Evolutionary conservation across 2,797 vertebrate species (phyloP).

Genomic region (Trematomus bernacchii): DNA sequence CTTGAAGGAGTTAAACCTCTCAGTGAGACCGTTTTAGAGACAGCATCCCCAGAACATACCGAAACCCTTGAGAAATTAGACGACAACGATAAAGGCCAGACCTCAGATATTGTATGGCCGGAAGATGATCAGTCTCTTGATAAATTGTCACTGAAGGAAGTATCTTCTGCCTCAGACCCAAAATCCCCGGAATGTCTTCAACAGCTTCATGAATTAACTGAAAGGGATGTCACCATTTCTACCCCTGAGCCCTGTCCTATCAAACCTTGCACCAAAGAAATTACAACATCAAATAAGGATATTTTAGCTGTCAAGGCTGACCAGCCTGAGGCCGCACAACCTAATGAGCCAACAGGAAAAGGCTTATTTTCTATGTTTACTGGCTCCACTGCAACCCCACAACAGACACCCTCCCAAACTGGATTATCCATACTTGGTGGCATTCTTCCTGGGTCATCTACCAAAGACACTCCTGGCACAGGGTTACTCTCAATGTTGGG

Average conservation of each 20-base stretch:
- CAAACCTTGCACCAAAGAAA: constrained; percentile 47
- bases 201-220: constrained; percentile 26
- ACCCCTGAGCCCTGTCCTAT: constrained; percentile 34
- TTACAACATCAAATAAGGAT: constrained; percentile 48
- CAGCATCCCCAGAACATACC: constrained; percentile 13
- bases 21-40: constrained; percentile 9
- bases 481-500: constrained; percentile 92
- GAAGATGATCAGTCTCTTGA: constrained; percentile 28
- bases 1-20: constrained; percentile 19
- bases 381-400: constrained; percentile 56
- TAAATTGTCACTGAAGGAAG: constrained; percentile 35
- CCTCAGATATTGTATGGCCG: constrained; percentile 12
- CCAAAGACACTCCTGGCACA: constrained; percentile 81
- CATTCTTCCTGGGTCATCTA: constrained; percentile 82
- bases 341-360: constrained; percentile 74
- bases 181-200: constrained; percentile 37
- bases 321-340: constrained; percentile 66
- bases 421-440: constrained; percentile 82
- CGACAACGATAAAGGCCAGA: constrained; percentile 13
- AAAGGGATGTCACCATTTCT: constrained; percentile 33
- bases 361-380: constrained; percentile 80
- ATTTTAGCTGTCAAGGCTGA: constrained; percentile 42
- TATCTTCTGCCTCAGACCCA: constrained; percentile 18
- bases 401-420: constrained; percentile 65
- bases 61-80: constrained; percentile 8